Percentiles rank a stretch among this genome's conserved stretches.
phyloP scores from a whole-genome alignment of 2,797 vertebrate species.

The Limosa lapponica region DNA sequence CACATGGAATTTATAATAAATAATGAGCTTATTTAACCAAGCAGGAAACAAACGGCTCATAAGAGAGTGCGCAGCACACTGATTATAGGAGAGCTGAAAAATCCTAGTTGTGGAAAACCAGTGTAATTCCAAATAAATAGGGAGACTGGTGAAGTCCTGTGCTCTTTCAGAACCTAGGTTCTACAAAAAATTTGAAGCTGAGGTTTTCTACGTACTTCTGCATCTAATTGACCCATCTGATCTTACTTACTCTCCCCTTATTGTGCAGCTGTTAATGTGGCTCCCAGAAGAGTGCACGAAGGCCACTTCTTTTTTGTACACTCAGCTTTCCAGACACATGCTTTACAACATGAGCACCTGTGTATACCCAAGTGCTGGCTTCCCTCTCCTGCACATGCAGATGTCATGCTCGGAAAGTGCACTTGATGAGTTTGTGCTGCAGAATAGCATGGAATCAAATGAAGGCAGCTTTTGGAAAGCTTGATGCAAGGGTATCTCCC shows the following conservation, averaged over 20 bases:
- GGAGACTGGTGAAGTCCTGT: neutral
- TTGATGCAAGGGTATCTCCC: neutral
- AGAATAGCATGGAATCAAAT: neutral
- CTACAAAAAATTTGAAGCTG: neutral
- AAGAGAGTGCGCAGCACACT: neutral
- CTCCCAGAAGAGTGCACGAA: constrained; percentile 15
- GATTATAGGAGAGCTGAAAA: constrained; percentile 1
- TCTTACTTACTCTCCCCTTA: neutral
- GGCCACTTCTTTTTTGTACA: neutral
- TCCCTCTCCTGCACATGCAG: neutral
- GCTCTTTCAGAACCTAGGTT: neutral
- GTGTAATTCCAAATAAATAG: neutral
- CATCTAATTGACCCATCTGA: constrained; percentile 30
- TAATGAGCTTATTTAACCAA: neutral
- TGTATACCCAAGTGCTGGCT: neutral
- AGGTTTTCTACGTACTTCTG: neutral
- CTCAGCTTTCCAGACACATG: constrained; percentile 15
- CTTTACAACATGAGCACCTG: constrained; percentile 9
- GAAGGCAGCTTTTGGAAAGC: neutral
- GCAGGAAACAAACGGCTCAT: neutral
- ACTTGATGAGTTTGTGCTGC: neutral
- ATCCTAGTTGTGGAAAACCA: neutral
- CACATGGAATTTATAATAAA: neutral
- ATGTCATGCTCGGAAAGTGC: neutral
- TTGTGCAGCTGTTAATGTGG: constrained; percentile 27